These are phyloP conservation scores for Sphenopsis melanotis DNA, from an alignment of 2,797 vertebrate species.

Conservation along the genomic window DNA sequence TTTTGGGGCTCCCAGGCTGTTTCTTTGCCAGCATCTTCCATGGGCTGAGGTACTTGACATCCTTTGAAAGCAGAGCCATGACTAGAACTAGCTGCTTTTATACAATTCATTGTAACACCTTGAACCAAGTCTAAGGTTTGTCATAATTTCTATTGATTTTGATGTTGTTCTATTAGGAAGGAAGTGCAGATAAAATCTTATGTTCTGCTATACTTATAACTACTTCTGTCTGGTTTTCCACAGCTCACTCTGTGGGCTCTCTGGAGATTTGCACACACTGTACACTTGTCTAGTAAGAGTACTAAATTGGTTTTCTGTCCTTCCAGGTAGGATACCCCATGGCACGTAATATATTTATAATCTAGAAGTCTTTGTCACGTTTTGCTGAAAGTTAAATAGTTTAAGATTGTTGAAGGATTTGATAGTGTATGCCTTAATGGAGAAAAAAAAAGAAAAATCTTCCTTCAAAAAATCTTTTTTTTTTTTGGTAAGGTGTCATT, in stretches of 20 bases:
- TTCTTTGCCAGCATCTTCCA: neutral
- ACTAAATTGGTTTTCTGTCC: neutral
- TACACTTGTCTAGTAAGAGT: neutral
- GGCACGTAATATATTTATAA: neutral
- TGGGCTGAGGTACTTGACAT: neutral
- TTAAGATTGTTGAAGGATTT: neutral
- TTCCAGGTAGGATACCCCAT: neutral
- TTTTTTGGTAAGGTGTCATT: neutral
- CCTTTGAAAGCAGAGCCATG: neutral
- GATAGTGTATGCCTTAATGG: neutral
- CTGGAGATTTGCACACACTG: neutral
- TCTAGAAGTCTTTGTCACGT: neutral
- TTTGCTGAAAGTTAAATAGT: neutral
- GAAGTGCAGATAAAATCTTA: conserved; percentile 16
- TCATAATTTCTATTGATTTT: neutral
- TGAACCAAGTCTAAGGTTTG: neutral
- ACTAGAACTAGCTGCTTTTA: neutral
- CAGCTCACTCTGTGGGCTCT: neutral
- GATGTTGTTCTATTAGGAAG: neutral
- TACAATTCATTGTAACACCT: neutral
- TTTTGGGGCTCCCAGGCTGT: neutral
- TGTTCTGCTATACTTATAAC: neutral
- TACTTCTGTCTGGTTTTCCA: conserved; percentile 1
- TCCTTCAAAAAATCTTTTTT: too few species aligned
- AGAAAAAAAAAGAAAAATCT: neutral